Evolutionary conservation across 2,888 invertebrate species (phyloP).

Genomic region (Aplocera efformata): DNA sequence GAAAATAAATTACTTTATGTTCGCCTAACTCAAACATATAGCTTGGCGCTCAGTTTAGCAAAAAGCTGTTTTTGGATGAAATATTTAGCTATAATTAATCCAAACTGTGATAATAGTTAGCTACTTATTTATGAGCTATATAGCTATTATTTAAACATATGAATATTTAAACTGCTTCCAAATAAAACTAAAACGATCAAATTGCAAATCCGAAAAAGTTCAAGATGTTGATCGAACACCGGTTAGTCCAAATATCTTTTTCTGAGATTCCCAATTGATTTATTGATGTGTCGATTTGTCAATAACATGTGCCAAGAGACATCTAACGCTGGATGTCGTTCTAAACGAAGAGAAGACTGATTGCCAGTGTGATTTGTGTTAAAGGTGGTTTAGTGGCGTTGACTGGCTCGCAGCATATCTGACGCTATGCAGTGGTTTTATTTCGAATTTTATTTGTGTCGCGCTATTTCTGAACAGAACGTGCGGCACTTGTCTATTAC

Average conservation of each 20-base stretch:
- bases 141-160: too few relatives aligned
- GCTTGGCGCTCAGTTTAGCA: too few relatives aligned
- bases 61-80: too few relatives aligned
- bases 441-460: conserved; percentile 80
- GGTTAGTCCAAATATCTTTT: conserved; percentile 5
- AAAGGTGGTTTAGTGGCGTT: conserved; percentile 51
- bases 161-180: too few relatives aligned
- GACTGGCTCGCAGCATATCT: conserved; percentile 61
- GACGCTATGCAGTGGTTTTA: conserved; percentile 74
- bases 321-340: conserved; percentile 17
- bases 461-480: conserved; percentile 75
- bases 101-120: too few relatives aligned
- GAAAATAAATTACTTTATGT: not conserved
- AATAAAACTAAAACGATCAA: too few relatives aligned
- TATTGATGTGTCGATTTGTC: conserved; percentile 15
- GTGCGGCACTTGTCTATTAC: conserved; percentile 73
- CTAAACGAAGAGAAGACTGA: conserved; percentile 40
- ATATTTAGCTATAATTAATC: too few relatives aligned
- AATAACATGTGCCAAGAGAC: conserved; percentile 18
- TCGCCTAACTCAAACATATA: too few relatives aligned
- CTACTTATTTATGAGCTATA: too few relatives aligned
- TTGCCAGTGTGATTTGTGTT: conserved; percentile 48
- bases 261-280: conserved; percentile 7
- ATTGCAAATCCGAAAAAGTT: too few relatives aligned
- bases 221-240: not conserved